Conservation (phyloP, 2,113 vertebrate genomes). For the Misgurnus mizolepis region DNA sequence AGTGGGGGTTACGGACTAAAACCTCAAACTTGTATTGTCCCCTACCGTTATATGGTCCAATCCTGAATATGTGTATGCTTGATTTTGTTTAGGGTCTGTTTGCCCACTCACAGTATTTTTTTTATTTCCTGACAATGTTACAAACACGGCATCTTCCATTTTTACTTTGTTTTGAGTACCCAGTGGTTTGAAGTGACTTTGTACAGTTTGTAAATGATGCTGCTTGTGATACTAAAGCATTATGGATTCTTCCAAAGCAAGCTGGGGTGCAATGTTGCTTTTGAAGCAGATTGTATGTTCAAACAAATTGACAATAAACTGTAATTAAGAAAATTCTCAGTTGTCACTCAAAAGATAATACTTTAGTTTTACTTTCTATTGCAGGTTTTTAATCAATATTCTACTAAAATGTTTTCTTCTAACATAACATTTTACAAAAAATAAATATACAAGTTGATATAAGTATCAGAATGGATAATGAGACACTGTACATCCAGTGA, state of each 20-base stretch:
- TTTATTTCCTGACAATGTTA: not conserved
- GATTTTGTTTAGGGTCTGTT: constrained; percentile 5
- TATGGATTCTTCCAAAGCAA: not conserved
- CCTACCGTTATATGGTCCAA: not conserved
- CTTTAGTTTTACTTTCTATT: not conserved
- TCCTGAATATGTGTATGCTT: not conserved
- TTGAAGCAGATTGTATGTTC: constrained; percentile 6
- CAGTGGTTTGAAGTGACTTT: constrained; percentile 8
- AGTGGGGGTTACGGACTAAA: not conserved
- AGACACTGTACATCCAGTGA: not conserved
- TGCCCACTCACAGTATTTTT: not conserved
- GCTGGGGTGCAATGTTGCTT: not conserved
- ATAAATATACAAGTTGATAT: not conserved
- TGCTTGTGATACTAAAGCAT: not conserved
- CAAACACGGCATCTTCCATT: not conserved
- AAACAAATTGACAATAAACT: constrained; percentile 28
- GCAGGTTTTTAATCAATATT: constrained; percentile 12
- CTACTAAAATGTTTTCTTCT: not conserved
- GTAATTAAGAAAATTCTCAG: not conserved
- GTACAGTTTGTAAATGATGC: constrained; percentile 4
- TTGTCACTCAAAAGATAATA: too few relatives aligned
- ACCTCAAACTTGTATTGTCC: not conserved
- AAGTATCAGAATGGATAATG: not conserved
- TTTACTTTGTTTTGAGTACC: not conserved
- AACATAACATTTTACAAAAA: constrained; percentile 1